Evolutionary conservation across 1,140 invertebrate genomes (phyloP).

Genomic region (Campoletis sonorensis): DNA sequence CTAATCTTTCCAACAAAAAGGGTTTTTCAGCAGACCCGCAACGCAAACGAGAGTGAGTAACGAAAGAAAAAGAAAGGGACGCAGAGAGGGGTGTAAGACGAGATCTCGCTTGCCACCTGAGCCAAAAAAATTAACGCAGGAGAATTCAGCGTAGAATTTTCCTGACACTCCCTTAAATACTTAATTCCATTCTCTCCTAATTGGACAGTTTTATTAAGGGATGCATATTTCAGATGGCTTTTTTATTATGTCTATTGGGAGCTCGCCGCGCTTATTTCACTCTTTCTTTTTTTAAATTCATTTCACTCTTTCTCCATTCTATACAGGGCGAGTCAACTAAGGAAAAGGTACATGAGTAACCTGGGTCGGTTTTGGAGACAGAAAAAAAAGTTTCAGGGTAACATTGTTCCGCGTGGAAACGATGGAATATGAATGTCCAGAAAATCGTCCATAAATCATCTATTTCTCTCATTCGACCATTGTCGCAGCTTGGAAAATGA

Average conservation of each 20-base stretch:
- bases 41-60: neutral
- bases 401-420: no score
- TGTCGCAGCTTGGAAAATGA: no score
- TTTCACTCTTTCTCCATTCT: slow-evolving; percentile 25
- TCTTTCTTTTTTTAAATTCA: slow-evolving; percentile 22
- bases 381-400: no score
- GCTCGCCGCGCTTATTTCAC: slow-evolving; percentile 31
- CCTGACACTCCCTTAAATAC: slow-evolving; percentile 70
- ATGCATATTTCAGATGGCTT: slow-evolving; percentile 76
- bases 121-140: slow-evolving; percentile 53
- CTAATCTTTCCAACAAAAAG: slow-evolving; percentile 66
- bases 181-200: slow-evolving; percentile 75
- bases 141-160: slow-evolving; percentile 49
- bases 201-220: slow-evolving; percentile 77
- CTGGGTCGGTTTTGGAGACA: no score
- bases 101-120: slow-evolving; percentile 50
- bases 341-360: no score
- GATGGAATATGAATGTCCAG: no score
- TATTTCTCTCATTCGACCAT: no score
- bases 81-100: neutral
- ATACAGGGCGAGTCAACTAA: neutral
- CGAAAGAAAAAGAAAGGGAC: neutral
- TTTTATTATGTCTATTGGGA: slow-evolving; percentile 75
- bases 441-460: no score
- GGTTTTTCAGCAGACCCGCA: slow-evolving; percentile 56